Base-by-base conservation (phyloP, 2,888 invertebrate species). In the Epistrophella euchroma region DNA sequence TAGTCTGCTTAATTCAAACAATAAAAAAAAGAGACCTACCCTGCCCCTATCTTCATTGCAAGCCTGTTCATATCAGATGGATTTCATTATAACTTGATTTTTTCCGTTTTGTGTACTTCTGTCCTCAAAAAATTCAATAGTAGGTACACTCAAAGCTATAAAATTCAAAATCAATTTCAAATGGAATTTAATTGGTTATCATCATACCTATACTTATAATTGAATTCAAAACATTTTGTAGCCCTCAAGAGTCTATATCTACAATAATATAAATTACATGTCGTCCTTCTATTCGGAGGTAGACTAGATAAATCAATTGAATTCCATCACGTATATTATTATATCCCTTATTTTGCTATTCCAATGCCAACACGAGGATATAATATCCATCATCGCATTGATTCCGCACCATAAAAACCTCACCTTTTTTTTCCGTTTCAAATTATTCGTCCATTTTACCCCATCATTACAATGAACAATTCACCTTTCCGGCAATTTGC, bases 401-500 rank as follows among this genome's bases (percentile, higher is more conserved):
- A 77, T 62, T 55, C 60, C 43, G 50, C 15, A 10, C 52, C 55
- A 71, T 71, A 55, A 37, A 22, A 62, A 52, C 22, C 40, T 45
- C 55, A 47, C 45, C 55, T 66, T 75, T 64, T 66, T 75, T 64
- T 66, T 66, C 40, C 35, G 55, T 43, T 55, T 47, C 5, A 15
- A 56, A 15, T 40, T 40, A 68, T 76, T 73, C 52, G 55, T 55
- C 55, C 56, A 40, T 40, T 50, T 56, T 64, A 47, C n/a, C 58
- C 56, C 66, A 75, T 75, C 75, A 66, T 66, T 68, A 19, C 25
- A 37, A 74, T 68, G 66, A 52, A 74, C 66, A 68, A 68, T 74
- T 68, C 40, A 68, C 58, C 62, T 70, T 58, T 68, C 25, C 22
- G 25, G 35, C 28, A 45, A 56, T 62, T 35, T 62, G 50, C 50